A percentile compares a stretch with the other conserved stretches of the same genome.
phyloP scores from a whole-genome alignment of 1,140 invertebrate genomes.

The Coenobita brevimanus region DNA sequence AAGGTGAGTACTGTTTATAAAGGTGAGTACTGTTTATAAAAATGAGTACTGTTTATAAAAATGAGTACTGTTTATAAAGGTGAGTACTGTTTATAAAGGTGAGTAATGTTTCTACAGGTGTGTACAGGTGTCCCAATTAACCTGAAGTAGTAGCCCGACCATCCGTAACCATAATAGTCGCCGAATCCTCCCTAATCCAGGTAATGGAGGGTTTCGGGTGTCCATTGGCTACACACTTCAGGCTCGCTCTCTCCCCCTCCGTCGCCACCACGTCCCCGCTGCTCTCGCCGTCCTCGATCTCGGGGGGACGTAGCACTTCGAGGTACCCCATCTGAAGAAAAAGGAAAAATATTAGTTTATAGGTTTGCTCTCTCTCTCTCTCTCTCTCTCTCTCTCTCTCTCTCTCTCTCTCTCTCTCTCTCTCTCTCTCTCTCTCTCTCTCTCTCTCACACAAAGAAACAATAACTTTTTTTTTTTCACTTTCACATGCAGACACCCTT shows the following conservation, averaged over 20 bases:
- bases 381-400: neutral
- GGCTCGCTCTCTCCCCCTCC: slow-evolving; percentile 84
- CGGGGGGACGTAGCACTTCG: slow-evolving; percentile 87
- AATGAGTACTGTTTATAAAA: too few relatives aligned
- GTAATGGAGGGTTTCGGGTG: slow-evolving; percentile 82
- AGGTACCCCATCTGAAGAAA: slow-evolving; percentile 84
- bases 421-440: neutral
- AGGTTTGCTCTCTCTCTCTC: neutral
- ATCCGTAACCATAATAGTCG: slow-evolving; percentile 73
- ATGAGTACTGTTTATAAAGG: too few relatives aligned
- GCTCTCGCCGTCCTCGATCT: slow-evolving; percentile 82
- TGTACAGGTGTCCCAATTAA: neutral
- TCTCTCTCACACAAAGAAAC: neutral
- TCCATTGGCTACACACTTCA: slow-evolving; percentile 77
- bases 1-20: too few relatives aligned
- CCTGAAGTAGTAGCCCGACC: slow-evolving; percentile 37
- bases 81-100: too few relatives aligned
- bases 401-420: too few relatives aligned
- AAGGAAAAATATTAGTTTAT: neutral
- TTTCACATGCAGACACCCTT: neutral
- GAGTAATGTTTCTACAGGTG: too few relatives aligned
- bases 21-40: too few relatives aligned
- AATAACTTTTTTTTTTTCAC: neutral
- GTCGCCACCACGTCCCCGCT: slow-evolving; percentile 78
- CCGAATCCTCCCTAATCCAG: slow-evolving; percentile 52